Conservation (phyloP, 1,140 invertebrate species). For the Drosophila teissieri region DNA sequence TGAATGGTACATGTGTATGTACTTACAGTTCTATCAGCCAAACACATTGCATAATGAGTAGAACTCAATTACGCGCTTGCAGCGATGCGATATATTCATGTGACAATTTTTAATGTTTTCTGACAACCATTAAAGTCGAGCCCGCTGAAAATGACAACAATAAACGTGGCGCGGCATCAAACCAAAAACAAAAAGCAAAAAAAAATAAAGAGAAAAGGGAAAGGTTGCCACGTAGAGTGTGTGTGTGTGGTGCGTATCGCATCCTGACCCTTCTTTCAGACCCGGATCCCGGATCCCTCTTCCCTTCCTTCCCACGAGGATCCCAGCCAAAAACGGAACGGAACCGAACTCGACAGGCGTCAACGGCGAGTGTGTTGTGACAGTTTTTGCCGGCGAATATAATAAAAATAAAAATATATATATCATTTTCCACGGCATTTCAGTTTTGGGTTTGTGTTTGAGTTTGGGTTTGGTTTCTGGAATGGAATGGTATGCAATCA, state of each 20-base stretch:
- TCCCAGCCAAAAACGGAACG: constrained; percentile 10
- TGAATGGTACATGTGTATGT: constrained; percentile 31
- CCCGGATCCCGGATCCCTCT: constrained; percentile 12
- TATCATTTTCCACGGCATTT: constrained; percentile 73
- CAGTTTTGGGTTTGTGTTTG: constrained; percentile 19
- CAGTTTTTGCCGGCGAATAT: constrained; percentile 72
- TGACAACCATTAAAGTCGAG: constrained; percentile 76
- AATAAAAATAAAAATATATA: constrained; percentile 81
- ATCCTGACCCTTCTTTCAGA: constrained; percentile 45
- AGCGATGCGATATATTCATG: constrained; percentile 56
- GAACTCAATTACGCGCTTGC: constrained; percentile 65
- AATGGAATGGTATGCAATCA: constrained; percentile 17
- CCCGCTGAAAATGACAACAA: constrained; percentile 74
- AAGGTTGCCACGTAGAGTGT: constrained; percentile 9
- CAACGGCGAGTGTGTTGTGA: constrained; percentile 70
- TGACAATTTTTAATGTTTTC: constrained; percentile 76
- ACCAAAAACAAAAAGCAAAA: too few species aligned
- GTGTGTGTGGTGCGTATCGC: constrained; percentile 33
- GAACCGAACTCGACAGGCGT: constrained; percentile 42
- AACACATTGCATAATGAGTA: constrained; percentile 56
- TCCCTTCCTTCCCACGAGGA: constrained; percentile 12
- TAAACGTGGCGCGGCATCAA: constrained; percentile 32
- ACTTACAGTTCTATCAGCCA: constrained; percentile 17
- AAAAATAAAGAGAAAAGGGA: constrained; percentile 12
- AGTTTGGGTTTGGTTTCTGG: constrained; percentile 28